Evolutionary conservation across 2,888 invertebrate species (phyloP).

Genomic region (Pachydiplax longipennis): DNA sequence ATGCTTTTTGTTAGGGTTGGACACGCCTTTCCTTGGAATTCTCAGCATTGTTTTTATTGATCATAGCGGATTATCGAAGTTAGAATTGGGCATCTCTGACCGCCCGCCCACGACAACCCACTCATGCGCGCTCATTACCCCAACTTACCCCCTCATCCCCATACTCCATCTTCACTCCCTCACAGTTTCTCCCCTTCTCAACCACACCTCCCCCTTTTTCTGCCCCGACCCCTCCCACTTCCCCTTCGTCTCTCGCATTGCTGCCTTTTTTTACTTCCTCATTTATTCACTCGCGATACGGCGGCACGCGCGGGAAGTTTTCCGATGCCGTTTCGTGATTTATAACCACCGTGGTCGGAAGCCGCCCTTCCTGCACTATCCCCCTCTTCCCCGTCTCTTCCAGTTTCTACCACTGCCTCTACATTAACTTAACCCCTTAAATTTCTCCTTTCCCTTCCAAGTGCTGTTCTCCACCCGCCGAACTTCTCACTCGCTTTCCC

Average conservation of each 20-base stretch:
- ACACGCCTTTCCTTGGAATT: too few species aligned
- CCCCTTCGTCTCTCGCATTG: neutral
- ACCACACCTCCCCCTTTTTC: neutral
- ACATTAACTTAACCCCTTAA: neutral
- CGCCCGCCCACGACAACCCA: too few species aligned
- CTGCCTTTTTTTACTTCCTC: neutral
- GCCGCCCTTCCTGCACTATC: neutral
- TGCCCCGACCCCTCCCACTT: neutral
- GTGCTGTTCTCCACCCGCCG: neutral
- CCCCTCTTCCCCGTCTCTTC: neutral
- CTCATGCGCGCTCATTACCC: neutral
- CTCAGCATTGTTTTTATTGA: too few species aligned
- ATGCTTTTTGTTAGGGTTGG: too few species aligned
- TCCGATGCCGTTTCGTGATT: neutral
- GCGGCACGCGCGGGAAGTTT: neutral
- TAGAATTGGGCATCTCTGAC: too few species aligned
- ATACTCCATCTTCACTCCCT: neutral
- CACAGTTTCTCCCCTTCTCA: neutral
- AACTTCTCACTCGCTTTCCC: neutral
- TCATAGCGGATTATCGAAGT: too few species aligned
- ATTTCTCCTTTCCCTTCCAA: neutral
- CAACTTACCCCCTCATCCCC: neutral
- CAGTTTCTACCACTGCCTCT: neutral
- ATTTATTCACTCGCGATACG: conserved; percentile 3
- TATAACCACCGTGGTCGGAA: neutral